Base-by-base conservation (phyloP, 2,888 invertebrate genomes). In the Drosophila niveifrons region DNA sequence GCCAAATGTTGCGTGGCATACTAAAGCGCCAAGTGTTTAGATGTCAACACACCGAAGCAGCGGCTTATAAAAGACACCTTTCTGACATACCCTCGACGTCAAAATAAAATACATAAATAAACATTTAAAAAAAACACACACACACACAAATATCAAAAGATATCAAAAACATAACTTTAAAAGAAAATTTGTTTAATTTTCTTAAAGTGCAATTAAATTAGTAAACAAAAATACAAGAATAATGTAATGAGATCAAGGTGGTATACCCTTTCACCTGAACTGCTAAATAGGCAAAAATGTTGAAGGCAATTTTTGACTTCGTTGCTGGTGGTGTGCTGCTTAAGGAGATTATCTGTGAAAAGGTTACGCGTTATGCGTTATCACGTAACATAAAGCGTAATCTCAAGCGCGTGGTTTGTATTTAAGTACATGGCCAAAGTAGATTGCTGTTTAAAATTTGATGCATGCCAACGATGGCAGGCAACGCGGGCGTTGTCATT, bases 331-430 rank as follows among this genome's bases (percentile, higher is more conserved):
- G 66, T 55, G 73, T 55, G 73, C 70, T 78, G 77, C 77, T 79
- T 83, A 82, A 87, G 89, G 59, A 80, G 90, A 90, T 89, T 89
- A 89, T 89, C 89, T 89, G 80, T 55, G 82, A 84, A 89, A 84
- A 84, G 89, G 87, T 88, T 88, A 88, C 80, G 88, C 89, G 88
- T 75, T 75, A 88, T 86, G 86, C 90, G 87, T 88, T 88, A 86
- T 86, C 86, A 86, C 90, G 86, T 86, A 86, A 90, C 89, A 90
- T 90, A 86, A 86, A 90, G 87, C 85, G 82, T 79, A 89, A 89
- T 89, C 88, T 75, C 71, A 50, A 70, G 83, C 71, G 90, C 86
- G 88, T 85, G 90, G 88, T 72, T 88, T 73, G 77, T 71, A 73
- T 85, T 85, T 88, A 78, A 73, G 82, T 78, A 89, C 82, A 82